Percentiles rank a stretch among this genome's conserved stretches.
Evolutionary conservation across 1,140 invertebrate genomes (phyloP).

Genomic region (Drosophila orosa): DNA sequence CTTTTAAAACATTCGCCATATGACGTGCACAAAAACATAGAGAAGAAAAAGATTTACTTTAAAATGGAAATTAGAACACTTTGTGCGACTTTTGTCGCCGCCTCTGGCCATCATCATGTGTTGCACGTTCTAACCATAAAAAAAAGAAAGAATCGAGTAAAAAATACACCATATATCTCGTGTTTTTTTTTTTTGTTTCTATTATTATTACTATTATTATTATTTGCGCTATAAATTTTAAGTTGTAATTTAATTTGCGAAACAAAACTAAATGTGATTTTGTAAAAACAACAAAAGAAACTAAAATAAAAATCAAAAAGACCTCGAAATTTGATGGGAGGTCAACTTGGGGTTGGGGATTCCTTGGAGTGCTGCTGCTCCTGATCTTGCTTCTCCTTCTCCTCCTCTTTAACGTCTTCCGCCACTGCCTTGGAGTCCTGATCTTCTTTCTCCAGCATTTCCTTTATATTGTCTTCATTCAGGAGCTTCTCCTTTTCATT

Average conservation of each 20-base stretch:
- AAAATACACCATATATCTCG: constrained; percentile 3
- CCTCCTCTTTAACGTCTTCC: no score
- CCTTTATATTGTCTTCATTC: background rate
- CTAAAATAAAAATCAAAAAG: constrained; percentile 63
- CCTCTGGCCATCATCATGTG: constrained; percentile 13
- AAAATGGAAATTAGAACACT: constrained; percentile 12
- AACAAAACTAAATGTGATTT: constrained; percentile 68
- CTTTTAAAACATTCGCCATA: constrained; percentile 15
- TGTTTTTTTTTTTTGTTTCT: constrained; percentile 15
- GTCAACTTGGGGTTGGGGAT: constrained; percentile 14
- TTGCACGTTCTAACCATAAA: constrained; percentile 33
- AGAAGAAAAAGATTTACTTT: background rate
- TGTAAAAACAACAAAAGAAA: constrained; percentile 61
- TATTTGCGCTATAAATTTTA: constrained; percentile 49
- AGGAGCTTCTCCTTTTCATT: background rate
- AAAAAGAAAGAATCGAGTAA: constrained; percentile 12
- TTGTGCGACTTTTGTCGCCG: constrained; percentile 26
- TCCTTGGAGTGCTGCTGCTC: no score
- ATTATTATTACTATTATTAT: constrained; percentile 15
- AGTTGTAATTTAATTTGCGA: constrained; percentile 61
- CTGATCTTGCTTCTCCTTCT: no score
- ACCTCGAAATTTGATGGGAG: constrained; percentile 22
- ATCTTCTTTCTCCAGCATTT: no score
- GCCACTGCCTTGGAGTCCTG: no score
- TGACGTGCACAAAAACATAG: constrained; percentile 41